Base-by-base conservation (phyloP, 2,113 vertebrate species). In the Tragelaphus strepsiceros region DNA sequence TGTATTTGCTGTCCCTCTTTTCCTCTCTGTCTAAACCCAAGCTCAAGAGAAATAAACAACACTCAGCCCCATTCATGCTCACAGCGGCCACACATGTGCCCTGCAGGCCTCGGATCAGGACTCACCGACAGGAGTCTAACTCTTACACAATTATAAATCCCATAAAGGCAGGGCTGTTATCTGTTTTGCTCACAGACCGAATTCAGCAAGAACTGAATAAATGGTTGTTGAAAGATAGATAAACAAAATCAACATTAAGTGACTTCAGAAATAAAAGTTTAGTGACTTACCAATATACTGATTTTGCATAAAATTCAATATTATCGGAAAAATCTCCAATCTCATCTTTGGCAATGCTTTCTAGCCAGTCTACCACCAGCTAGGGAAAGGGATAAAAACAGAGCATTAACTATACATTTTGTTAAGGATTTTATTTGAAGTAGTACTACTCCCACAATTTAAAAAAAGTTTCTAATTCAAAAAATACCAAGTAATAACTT, bases 331-430 rank as follows among this genome's bases (percentile, higher is more conserved):
- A 99, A 97, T 99, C 99, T 82, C 99, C 99, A 78, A 99, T 99
- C 97, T 99, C 99, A 98, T 99, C 99, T 98, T 99, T 99, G 97
- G 99, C 99, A 93, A 99, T 99, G 98, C 99, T 99, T 98, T 99
- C 99, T 82, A 99, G 98, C 99, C 99, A 99, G 98, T 99, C 99
- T 51, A 99, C 99, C 26, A 99, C 99, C 97, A 99, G 97, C 99
- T 99, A 98, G 62, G 98, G 97, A 91, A 92, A 22, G 85, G 7
- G 6, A 21, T 1, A 5, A 90, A 43, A 19, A 88, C 19, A 7
- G 30, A 90, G 77, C 95, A 98, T 74, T 97, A 82, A 96, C 35
- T 98, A 87, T 24, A 97, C 94, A 54, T 94, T 62, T 39, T 95
- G 15, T 54, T 54, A 32, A 54, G 59, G 46, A 59, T 61, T 94